Conservation (phyloP, 2,888 invertebrate genomes). For the Dione vanillae region DNA sequence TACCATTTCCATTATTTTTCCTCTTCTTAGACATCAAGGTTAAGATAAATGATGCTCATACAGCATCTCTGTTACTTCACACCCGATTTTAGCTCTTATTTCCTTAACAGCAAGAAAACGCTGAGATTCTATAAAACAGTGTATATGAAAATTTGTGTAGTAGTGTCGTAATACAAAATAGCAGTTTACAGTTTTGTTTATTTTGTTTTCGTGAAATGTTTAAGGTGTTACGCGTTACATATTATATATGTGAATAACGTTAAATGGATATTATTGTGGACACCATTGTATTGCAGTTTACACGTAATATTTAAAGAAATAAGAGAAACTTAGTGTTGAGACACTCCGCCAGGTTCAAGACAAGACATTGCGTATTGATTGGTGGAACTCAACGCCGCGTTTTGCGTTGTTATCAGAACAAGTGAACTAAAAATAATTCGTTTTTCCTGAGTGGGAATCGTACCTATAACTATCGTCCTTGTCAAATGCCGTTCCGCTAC, state of each 20-base stretch:
- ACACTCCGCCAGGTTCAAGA: too few species aligned
- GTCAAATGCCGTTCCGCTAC: too few species aligned
- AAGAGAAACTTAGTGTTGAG: too few species aligned
- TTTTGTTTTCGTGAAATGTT: constrained; percentile 23
- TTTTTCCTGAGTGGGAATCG: too few species aligned
- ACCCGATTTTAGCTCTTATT: constrained; percentile 32
- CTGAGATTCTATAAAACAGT: constrained; percentile 18
- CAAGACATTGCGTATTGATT: too few species aligned
- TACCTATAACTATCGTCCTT: too few species aligned
- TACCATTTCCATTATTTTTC: not conserved
- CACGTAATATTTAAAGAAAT: too few species aligned
- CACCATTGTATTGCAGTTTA: not conserved
- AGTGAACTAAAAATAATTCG: too few species aligned
- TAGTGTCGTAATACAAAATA: constrained; percentile 27
- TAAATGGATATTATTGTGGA: not conserved
- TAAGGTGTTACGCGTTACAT: constrained; percentile 7
- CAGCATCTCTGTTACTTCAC: constrained; percentile 24
- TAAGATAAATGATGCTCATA: constrained; percentile 42
- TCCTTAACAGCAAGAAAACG: not conserved
- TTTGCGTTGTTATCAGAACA: too few species aligned
- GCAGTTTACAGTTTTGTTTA: constrained; percentile 32
- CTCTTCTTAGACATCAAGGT: constrained; percentile 16
- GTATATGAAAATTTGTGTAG: constrained; percentile 35
- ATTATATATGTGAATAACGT: not conserved
- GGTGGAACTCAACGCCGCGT: too few species aligned